Evolutionary conservation across 1,140 invertebrate genomes (phyloP).

Genomic region (Hetaerina americana): DNA sequence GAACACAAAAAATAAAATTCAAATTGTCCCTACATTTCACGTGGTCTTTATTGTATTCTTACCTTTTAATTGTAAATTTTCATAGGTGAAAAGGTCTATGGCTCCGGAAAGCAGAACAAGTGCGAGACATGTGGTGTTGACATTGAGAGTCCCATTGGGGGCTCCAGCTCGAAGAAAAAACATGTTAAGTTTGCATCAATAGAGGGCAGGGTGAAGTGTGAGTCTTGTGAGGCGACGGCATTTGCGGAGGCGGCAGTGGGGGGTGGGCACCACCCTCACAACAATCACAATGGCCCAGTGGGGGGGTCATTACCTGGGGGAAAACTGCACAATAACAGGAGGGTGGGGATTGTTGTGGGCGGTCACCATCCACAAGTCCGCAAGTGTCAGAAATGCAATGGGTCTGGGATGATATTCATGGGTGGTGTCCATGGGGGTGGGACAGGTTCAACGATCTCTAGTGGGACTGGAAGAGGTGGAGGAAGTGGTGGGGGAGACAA

Average conservation of each 20-base stretch:
- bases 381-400: conserved; percentile 3
- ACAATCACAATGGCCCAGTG: not conserved
- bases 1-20: too few relatives aligned
- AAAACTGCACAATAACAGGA: not conserved
- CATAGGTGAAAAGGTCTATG: not conserved
- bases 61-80: too few relatives aligned
- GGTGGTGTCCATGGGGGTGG: not conserved
- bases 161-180: not conserved
- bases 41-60: too few relatives aligned
- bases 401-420: not conserved
- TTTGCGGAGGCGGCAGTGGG: not conserved
- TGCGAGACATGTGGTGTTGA: not conserved
- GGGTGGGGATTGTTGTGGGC: not conserved
- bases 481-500: not conserved
- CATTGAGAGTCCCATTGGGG: not conserved
- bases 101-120: not conserved
- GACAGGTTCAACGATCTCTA: not conserved
- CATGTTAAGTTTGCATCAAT: not conserved
- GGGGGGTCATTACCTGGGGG: not conserved
- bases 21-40: too few relatives aligned
- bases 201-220: not conserved
- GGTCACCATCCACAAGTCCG: not conserved
- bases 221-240: not conserved
- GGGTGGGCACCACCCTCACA: not conserved
- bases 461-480: not conserved